These are phyloP conservation scores for Nemotelus nigrinus DNA, from an alignment of 2,888 invertebrate species.

Conservation along the genomic window DNA sequence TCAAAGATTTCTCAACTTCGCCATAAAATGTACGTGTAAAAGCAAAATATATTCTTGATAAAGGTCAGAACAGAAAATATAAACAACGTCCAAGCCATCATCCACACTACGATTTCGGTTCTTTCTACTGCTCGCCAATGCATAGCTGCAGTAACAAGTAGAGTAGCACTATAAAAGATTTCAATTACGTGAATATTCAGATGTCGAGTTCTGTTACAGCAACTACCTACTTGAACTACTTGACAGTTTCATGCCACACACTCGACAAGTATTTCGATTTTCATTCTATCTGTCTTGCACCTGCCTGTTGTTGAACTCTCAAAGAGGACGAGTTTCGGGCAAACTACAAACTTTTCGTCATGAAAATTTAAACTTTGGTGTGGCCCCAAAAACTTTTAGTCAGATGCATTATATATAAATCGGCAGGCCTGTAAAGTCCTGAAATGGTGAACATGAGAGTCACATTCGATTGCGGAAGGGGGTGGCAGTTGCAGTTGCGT, in stretches of 20 bases:
- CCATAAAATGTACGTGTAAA: too few relatives aligned
- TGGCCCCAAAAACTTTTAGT: not conserved
- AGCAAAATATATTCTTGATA: not conserved
- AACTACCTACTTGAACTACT: constrained; percentile 9
- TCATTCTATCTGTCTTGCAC: not conserved
- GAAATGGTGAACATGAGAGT: too few relatives aligned
- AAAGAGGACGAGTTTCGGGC: not conserved
- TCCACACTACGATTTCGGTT: not conserved
- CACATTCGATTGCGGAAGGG: too few relatives aligned
- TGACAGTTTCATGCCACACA: constrained; percentile 35
- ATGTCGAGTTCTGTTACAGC: not conserved
- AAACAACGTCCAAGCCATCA: not conserved
- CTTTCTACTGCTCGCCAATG: not conserved
- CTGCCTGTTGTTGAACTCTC: constrained; percentile 12
- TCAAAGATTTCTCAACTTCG: too few relatives aligned
- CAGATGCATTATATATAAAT: too few relatives aligned
- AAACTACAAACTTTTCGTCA: constrained; percentile 13
- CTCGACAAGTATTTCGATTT: constrained; percentile 18
- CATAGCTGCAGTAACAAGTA: too few relatives aligned
- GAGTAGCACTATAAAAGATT: not conserved
- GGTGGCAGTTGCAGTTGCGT: too few relatives aligned
- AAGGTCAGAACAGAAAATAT: not conserved
- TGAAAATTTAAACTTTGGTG: constrained; percentile 26
- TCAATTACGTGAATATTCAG: constrained; percentile 27
- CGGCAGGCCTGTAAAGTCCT: too few relatives aligned